Conservation (phyloP, 2,797 vertebrate genomes). For the Adelosebastes latens region DNA sequence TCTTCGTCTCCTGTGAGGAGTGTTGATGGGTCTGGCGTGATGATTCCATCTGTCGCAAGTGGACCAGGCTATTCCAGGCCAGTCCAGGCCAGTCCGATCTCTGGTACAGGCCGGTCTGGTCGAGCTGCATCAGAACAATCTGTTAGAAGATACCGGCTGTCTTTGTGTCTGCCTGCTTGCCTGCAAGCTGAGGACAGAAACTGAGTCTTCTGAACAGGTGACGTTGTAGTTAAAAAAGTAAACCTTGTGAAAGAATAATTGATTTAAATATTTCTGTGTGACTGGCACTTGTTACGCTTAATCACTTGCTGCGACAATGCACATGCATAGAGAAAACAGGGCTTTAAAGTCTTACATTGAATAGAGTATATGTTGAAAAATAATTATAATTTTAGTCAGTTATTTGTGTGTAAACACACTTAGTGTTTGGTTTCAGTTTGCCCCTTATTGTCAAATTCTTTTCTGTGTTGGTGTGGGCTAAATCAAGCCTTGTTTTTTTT, state of each 20-base stretch:
- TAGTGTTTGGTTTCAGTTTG: background rate
- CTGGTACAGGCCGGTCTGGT: background rate
- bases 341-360: background rate
- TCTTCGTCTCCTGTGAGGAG: background rate
- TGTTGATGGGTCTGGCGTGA: background rate
- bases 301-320: background rate
- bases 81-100: background rate
- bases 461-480: background rate
- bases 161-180: constrained; percentile 61
- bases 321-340: background rate
- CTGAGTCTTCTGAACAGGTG: background rate
- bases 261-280: background rate
- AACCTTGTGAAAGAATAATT: background rate
- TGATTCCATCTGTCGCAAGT: background rate
- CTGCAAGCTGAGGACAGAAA: constrained; percentile 30
- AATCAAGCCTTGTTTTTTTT: background rate
- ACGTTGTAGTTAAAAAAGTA: background rate
- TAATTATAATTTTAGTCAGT: background rate
- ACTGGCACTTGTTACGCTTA: background rate
- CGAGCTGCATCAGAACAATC: background rate
- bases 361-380: background rate
- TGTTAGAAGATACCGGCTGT: constrained; percentile 38
- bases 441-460: background rate
- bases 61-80: background rate
- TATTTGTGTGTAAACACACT: background rate